Evolutionary conservation across 2,888 invertebrate genomes (phyloP).

Genomic region (Mythimna albipuncta): DNA sequence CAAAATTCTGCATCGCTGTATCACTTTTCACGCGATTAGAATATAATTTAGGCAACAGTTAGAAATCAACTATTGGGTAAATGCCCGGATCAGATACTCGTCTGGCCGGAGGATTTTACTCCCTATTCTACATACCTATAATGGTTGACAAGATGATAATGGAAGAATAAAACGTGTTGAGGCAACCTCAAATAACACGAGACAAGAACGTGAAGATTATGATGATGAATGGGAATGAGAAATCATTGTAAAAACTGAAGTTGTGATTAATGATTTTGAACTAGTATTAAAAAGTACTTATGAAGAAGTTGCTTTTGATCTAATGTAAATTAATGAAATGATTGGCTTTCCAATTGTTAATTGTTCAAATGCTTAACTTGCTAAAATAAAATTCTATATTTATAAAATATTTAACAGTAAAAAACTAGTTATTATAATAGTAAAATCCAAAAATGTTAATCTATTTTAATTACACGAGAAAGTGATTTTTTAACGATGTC

Average conservation of each 20-base stretch:
- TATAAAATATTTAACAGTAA: neutral
- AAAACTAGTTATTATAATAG: neutral
- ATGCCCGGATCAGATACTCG: no score
- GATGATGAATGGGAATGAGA: neutral
- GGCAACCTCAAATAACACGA: neutral
- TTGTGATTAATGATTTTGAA: constrained; percentile 4
- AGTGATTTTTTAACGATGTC: constrained; percentile 1
- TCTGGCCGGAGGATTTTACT: no score
- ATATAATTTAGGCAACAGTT: no score
- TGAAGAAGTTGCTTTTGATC: constrained; percentile 7
- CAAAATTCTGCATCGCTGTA: no score
- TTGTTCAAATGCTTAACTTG: constrained; percentile 9
- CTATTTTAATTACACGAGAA: neutral
- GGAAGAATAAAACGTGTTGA: no score
- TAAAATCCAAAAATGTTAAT: neutral
- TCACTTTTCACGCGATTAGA: no score
- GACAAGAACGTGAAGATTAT: neutral
- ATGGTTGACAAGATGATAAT: no score
- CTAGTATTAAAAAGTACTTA: constrained; percentile 16
- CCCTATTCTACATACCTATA: no score
- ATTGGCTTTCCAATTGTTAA: neutral
- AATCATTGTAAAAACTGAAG: constrained; percentile 9
- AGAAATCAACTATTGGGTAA: no score
- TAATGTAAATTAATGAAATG: neutral
- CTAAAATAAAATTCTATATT: neutral